Evolutionary conservation across 2,113 vertebrate species (phyloP), one percentile per base, ranked within the genome.

Genomic region (Regulus satrapa): DNA sequence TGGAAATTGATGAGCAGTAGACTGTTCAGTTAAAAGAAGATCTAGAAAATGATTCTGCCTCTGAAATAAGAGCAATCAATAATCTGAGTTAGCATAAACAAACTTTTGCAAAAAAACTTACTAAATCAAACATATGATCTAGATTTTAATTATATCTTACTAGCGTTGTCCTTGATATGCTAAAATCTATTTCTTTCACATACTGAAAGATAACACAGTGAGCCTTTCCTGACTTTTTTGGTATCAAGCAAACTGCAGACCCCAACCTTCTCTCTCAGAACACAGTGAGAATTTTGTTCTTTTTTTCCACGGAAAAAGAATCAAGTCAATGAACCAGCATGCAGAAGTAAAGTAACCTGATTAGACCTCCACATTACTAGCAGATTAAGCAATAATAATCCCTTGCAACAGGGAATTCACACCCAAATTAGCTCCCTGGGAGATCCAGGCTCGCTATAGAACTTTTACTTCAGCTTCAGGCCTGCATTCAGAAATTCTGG

Each of bases 341-440:
- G 85, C 59, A 89, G 45, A 94, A 89, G 38, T 48, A 89, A 91
- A 69, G 31, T 56, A 94, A 93, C 87, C 63, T 90, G 59, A 89
- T 88, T 94, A 92, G 32, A 66, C 51, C 29, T 32, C 63, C 74
- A 85, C 74, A 58, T 92, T 91, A 89, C 62, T 85, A 94, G 54
- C 74, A 82, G 82, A 95, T 89, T 88, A 94, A 89, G 89, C 55
- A 93, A 64, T 83, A 93, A 76, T 86, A 95, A 96, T 89, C 92
- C 79, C 51, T 76, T 77, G 84, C 10, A 19, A 92, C 14, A 56
- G 32, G 46, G 87, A 95, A 94, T 91, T 95, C 84, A 93, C 46
- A 88, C 45, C 62, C 59, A 88, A 92, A 93, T 91, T 94, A 94
- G 61, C 89, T 92, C 59, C 61, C 89, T 52, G 66, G 91, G 85